Base-by-base conservation (phyloP, 2,888 invertebrate species). In the Diplazon laetatorius region DNA sequence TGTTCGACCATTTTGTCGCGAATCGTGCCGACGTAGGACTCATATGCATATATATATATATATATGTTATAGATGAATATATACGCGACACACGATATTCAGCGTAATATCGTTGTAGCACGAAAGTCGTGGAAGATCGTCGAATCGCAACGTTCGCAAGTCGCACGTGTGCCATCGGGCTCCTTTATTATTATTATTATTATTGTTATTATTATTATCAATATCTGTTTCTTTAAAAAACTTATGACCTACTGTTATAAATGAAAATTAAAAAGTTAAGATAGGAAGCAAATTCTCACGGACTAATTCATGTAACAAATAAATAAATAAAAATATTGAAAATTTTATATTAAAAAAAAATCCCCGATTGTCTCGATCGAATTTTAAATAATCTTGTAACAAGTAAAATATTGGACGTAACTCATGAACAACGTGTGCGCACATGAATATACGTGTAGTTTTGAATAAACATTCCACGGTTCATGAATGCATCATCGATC, bases 21-120 rank as follows among this genome's bases (percentile, higher is more conserved):
- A 60, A 60, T 71, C 65, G 59, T 69, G 71, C 63, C 68, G 48
- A 76, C 59, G 63, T 60, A 9, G 57, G 63, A 57, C 50, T 73
- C 72, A 30, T 63, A 48, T 55, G n/a, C 14, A 52, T 50, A 55
- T 62, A 72, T 30, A 6, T 30, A 30, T 2, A n/a, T n/a, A n/a
- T n/a, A n/a, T n/a, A n/a, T n/a, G n/a, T n/a, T n/a, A n/a, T n/a
- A 46, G 22, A 22, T 30, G 20, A 37, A 65, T 25, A 71, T 52
- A 59, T 30, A 55, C 30, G n/a, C n/a, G 39, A 46, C 35, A 25
- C 10, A 35, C 48, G 14, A 48, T 60, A 60, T 70, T 60, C n/a
- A 50, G 50, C 14, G 5, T 14, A 50, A 42, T 60, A 50, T 60
- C 70, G 14, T n/a, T n/a, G n/a, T 39, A 65, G 22, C 14, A 42